Percentiles rank a stretch among this genome's conserved stretches.
Evolutionary conservation across 2,113 vertebrate genomes (phyloP).

Genomic region (Dolichallabes microphthalmus): DNA sequence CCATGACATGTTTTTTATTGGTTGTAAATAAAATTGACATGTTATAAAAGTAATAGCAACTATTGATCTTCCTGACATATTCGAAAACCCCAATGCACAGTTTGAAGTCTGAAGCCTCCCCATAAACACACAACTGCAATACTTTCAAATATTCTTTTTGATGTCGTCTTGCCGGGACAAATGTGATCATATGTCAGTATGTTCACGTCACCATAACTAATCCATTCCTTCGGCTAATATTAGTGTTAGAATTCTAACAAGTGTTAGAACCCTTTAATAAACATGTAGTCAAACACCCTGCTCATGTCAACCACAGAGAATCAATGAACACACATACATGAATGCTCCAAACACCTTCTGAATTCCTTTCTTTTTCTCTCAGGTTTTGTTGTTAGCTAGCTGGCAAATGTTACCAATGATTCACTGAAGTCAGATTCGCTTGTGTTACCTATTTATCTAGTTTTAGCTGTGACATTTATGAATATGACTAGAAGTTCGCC

Average conservation of each 20-base stretch:
- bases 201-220: too few species aligned
- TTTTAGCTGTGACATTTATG: not conserved
- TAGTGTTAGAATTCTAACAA: not conserved
- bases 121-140: too few species aligned
- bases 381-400: not conserved
- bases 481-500: not conserved
- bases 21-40: too few species aligned
- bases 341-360: not conserved
- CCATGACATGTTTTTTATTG: too few species aligned
- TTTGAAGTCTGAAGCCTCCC: too few species aligned
- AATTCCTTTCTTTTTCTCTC: not conserved
- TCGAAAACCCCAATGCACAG: too few species aligned
- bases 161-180: too few species aligned
- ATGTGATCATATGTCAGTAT: too few species aligned
- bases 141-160: too few species aligned
- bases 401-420: not conserved
- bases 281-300: not conserved
- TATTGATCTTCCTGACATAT: too few species aligned
- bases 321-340: not conserved
- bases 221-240: too few species aligned
- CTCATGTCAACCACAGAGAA: not conserved
- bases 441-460: not conserved
- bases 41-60: too few species aligned
- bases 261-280: not conserved
- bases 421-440: not conserved